Base-by-base conservation (phyloP, 2,113 vertebrate genomes). In the Rousettus leschenaultii region DNA sequence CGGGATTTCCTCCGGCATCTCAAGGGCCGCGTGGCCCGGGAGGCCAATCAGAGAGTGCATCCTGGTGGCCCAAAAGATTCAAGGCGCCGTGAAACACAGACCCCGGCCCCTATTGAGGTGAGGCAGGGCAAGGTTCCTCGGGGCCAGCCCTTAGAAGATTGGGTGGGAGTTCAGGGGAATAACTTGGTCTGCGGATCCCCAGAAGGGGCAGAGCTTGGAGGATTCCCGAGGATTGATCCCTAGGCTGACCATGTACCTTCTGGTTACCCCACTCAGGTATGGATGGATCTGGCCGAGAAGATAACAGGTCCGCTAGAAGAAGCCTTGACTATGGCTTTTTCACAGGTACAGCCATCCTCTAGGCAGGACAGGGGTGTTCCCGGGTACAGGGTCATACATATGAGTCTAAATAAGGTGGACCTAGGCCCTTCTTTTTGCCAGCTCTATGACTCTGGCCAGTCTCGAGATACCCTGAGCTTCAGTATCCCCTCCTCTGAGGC, bases 41-140 rank as follows among this genome's bases (percentile, higher is more conserved):
- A 97, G 80, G 95, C 96, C 53, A 85, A 95, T 68, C 94, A 83
- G 65, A 94, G 45, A 53, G 19, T 89, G 70, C 78, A 87, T 35
- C 89, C 95, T 4, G 79, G 86, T 33, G 91, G 91, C 45, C 63
- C 40, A 28, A 90, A 84, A 38, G 87, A 86, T 13, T 57, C 55
- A 16, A 93, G 78, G 13, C 63, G 8, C 28, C 78, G 9, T 24
- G 86, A 79, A 86, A 57, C 95, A 5, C 94, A 94, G 88, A 55
- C 79, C 24, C 97, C 94, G 3, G 98, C 98, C 30, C 98, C 98
- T 26, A 97, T 98, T 5, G 98, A 98, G 97, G 98, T 98, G 82
- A 94, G 92, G 61, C 75, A 9, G 48, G 74, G 45, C 16, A 6
- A 33, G 45, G 38, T 15, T 80, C 19, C n/a, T 43, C 38, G 33